Evolutionary conservation across 2,797 vertebrate genomes (phyloP).

Genomic region (Halcyon leucocephala): DNA sequence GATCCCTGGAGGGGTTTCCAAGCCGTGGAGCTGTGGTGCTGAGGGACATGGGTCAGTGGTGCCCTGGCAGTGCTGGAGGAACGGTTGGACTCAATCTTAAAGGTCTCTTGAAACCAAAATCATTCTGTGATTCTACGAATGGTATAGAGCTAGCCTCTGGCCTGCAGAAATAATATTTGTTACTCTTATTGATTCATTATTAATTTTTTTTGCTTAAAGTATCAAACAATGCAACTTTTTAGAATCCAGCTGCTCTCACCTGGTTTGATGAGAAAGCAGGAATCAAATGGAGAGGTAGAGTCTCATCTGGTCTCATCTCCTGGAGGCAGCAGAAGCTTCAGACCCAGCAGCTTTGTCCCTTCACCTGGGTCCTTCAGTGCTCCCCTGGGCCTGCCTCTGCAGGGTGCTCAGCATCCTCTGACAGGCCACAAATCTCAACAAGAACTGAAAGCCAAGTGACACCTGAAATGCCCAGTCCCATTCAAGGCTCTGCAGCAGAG

Average conservation of each 20-base stretch:
- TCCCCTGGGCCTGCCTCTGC: not conserved
- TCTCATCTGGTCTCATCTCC: not conserved
- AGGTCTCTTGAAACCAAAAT: too few species aligned
- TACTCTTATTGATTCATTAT: not conserved
- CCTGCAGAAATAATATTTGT: not conserved
- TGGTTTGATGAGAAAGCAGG: not conserved
- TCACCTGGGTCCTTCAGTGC: not conserved
- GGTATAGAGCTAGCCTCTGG: not conserved
- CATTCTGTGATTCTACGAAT: not conserved
- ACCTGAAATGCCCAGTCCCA: not conserved
- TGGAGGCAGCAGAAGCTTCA: not conserved
- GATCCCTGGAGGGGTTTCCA: too few species aligned
- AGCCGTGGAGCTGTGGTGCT: too few species aligned
- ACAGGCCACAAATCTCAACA: not conserved
- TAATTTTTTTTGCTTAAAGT: not conserved
- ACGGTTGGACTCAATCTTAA: too few species aligned
- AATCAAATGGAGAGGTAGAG: not conserved
- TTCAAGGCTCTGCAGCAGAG: not conserved
- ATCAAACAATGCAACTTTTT: not conserved
- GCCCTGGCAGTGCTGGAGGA: too few species aligned
- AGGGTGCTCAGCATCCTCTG: not conserved
- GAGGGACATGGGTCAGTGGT: too few species aligned
- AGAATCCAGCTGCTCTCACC: not conserved
- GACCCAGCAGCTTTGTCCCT: not conserved
- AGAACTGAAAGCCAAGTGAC: not conserved